These are phyloP conservation scores for Styela clava DNA, from an alignment of 23 tunicate species.

Conservation along the genomic window DNA sequence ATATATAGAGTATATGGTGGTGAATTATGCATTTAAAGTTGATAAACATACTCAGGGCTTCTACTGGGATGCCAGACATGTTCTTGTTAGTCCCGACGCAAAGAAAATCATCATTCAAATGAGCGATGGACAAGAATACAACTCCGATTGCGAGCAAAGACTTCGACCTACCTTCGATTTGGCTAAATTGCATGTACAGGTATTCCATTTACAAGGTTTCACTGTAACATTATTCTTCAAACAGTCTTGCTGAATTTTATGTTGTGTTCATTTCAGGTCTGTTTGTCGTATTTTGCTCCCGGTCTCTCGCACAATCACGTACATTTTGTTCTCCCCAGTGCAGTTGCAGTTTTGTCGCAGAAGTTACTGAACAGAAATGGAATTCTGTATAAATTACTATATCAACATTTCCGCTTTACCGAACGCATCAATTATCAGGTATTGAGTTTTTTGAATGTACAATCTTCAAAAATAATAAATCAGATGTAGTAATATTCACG, in stretches of 20 bases:
- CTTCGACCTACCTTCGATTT: slow-evolving; percentile 49
- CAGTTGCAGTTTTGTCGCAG: slow-evolving; percentile 52
- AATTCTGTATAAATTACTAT: slow-evolving; percentile 64
- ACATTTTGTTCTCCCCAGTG: slow-evolving; percentile 87
- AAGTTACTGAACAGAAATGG: slow-evolving; percentile 44
- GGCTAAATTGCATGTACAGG: slow-evolving; percentile 92
- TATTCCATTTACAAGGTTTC: too few relatives aligned
- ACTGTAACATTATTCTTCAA: neutral
- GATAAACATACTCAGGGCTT: slow-evolving; percentile 80
- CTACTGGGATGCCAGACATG: slow-evolving; percentile 91
- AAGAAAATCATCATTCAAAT: slow-evolving; percentile 72
- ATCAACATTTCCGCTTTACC: slow-evolving; percentile 91
- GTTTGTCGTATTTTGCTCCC: slow-evolving; percentile 90
- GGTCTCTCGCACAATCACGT: slow-evolving; percentile 97
- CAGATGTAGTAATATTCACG: too few relatives aligned
- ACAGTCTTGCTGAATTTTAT: too few relatives aligned
- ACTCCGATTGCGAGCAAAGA: slow-evolving; percentile 47
- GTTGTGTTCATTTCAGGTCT: slow-evolving; percentile 70
- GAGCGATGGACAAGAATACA: slow-evolving; percentile 55
- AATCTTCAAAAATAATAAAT: too few relatives aligned
- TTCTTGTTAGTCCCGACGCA: slow-evolving; percentile 48
- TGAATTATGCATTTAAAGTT: too few relatives aligned
- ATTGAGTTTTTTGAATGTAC: neutral
- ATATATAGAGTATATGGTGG: too few relatives aligned
- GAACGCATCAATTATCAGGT: slow-evolving; percentile 94